Percentiles rank a stretch among this genome's conserved stretches.
phyloP scores from a whole-genome alignment of 1,140 invertebrate species.

The Pomacea maculata region DNA sequence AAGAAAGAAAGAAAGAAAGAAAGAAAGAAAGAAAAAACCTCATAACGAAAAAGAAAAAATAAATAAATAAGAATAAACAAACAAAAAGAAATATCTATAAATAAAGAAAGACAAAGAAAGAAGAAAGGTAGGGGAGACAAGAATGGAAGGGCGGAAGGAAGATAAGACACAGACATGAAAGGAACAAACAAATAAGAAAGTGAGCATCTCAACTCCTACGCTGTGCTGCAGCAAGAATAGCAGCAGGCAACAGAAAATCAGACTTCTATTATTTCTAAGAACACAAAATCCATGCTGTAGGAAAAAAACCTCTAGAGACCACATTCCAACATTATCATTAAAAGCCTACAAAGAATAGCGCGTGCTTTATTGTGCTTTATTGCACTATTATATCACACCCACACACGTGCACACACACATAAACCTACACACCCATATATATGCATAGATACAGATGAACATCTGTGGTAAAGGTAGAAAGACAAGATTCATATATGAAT shows the following conservation, averaged over 20 bases:
- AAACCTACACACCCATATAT: neutral
- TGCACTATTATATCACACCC: neutral
- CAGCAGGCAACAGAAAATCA: neutral
- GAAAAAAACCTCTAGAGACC: too few species aligned
- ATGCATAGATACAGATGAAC: neutral
- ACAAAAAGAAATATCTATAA: neutral
- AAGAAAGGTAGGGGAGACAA: neutral
- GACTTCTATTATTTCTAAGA: too few species aligned
- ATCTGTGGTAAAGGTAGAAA: neutral
- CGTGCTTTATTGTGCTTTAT: too few species aligned
- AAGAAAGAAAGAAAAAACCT: neutral
- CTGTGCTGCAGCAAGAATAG: neutral
- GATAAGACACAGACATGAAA: neutral
- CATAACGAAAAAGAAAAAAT: neutral
- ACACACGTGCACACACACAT: neutral
- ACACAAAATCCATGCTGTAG: too few species aligned
- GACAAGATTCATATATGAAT: too few species aligned
- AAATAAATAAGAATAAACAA: neutral
- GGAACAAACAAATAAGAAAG: neutral
- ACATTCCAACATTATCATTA: too few species aligned
- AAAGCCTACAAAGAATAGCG: too few species aligned
- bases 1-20: slow-evolving; percentile 10
- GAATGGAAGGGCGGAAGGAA: neutral
- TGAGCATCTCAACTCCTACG: neutral
- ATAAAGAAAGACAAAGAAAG: slow-evolving; percentile 12